These are phyloP conservation scores for Glaucidium brasilianum DNA, from an alignment of 2,113 vertebrate species.

Conservation along the genomic window DNA sequence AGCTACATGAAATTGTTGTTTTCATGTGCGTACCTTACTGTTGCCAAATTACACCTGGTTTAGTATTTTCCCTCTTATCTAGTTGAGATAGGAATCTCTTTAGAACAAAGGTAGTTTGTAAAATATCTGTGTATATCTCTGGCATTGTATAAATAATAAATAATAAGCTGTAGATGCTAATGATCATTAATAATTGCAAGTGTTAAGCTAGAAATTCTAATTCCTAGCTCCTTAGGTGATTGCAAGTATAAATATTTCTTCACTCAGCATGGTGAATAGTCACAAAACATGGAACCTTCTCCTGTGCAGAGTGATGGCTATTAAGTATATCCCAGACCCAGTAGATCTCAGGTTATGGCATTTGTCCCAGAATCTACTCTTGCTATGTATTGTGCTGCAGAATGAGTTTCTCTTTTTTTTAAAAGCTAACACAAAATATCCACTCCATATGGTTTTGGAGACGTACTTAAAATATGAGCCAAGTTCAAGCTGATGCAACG, in stretches of 20 bases:
- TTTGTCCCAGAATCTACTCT: constrained; percentile 25
- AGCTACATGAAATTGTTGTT: not conserved
- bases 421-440: constrained; percentile 4
- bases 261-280: not conserved
- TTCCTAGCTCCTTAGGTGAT: not conserved
- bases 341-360: not conserved
- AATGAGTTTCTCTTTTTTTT: not conserved
- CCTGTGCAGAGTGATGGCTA: not conserved
- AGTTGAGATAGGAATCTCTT: not conserved
- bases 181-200: not conserved
- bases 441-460: constrained; percentile 6
- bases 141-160: constrained; percentile 12
- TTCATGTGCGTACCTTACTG: not conserved
- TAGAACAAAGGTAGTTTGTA: not conserved
- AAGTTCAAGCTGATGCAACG: not conserved
- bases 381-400: not conserved
- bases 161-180: not conserved
- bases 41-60: constrained; percentile 36
- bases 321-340: not conserved
- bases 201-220: not conserved
- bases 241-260: constrained; percentile 9
- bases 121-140: not conserved
- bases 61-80: not conserved
- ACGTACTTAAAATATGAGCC: not conserved
- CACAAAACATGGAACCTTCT: not conserved